Evolutionary conservation across 2,888 invertebrate species (phyloP), one percentile per base, ranked within the genome.

Genomic region (Diogma glabrata): DNA sequence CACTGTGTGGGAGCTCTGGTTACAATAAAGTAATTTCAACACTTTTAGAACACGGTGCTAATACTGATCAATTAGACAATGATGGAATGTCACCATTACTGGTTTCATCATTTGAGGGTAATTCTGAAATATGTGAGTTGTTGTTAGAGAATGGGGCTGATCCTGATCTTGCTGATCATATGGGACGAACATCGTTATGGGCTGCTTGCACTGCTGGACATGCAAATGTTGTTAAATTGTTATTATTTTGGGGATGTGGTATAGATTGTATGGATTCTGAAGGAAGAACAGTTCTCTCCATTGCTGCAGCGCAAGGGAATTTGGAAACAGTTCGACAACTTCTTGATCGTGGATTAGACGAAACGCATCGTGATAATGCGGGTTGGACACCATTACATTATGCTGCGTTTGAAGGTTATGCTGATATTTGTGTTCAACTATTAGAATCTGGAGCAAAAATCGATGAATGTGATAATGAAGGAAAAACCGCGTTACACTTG

Each of bases 351-450:
- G 95, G 89, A 0, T 65, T 89, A 46, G 89, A 89, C 61, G 89
- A 89, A 60, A 87, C 87, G 54, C 89, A 89, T 63, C 74, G 88
- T 17, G 96, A 96, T 65, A 93, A 94, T 70, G 88, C 90, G 0
- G 95, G 96, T 0, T 96, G 95, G 96, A 95, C 96, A 1, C 94
- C 97, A 1, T 68, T 97, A 50, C 95, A 96, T 66, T 95, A 96
- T 65, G 87, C 95, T 0, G 90, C 95, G 12, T 95, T 94, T 66
- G 93, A 96, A 74, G 87, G 83, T 70, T 68, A 65, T 57, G 65
- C 66, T 45, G 69, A 70, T 53, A 67, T 70, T 51, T 70, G 69
- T 51, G 55, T 69, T 20, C 70, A 69, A 57, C 56, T 71, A 24
- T 69, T 93, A 1, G 91, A 92, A 63, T 88, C 89, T 1, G 93